Percentiles rank a stretch among this genome's conserved stretches.
Evolutionary conservation across 2,888 invertebrate genomes (phyloP).

Genomic region (Lepidocyrtoides sp.): DNA sequence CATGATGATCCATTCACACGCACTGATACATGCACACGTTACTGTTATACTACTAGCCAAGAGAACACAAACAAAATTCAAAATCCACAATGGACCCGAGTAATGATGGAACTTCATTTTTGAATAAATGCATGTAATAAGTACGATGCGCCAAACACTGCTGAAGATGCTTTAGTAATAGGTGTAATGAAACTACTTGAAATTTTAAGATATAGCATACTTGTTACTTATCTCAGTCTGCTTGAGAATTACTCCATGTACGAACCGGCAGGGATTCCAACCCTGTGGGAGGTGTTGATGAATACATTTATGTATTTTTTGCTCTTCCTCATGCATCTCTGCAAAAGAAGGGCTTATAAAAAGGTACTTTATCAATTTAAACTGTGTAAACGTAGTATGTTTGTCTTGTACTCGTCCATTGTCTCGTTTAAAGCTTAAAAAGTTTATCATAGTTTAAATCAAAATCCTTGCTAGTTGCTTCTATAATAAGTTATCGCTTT

Average conservation of each 20-base stretch:
- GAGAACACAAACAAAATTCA: neutral
- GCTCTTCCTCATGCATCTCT: constrained; percentile 45
- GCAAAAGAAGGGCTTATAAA: too few species aligned
- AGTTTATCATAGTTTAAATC: too few species aligned
- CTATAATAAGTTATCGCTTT: too few species aligned
- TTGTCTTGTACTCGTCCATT: too few species aligned
- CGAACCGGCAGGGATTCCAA: constrained; percentile 80
- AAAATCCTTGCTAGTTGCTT: too few species aligned
- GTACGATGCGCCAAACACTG: too few species aligned
- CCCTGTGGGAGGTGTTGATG: constrained; percentile 82
- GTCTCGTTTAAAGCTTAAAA: too few species aligned
- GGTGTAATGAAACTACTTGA: too few species aligned
- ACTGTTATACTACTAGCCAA: neutral
- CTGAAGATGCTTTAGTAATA: constrained; percentile 10
- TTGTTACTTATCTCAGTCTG: constrained; percentile 62
- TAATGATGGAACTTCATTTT: neutral
- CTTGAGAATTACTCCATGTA: constrained; percentile 65
- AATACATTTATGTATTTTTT: constrained; percentile 75
- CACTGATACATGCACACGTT: neutral
- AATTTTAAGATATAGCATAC: too few species aligned
- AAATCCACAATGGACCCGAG: neutral
- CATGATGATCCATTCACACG: constrained; percentile 46
- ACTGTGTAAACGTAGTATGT: too few species aligned
- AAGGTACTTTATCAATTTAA: too few species aligned
- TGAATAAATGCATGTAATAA: neutral